Conservation (phyloP, 2,888 invertebrate species). For the Spilarctia lutea region DNA sequence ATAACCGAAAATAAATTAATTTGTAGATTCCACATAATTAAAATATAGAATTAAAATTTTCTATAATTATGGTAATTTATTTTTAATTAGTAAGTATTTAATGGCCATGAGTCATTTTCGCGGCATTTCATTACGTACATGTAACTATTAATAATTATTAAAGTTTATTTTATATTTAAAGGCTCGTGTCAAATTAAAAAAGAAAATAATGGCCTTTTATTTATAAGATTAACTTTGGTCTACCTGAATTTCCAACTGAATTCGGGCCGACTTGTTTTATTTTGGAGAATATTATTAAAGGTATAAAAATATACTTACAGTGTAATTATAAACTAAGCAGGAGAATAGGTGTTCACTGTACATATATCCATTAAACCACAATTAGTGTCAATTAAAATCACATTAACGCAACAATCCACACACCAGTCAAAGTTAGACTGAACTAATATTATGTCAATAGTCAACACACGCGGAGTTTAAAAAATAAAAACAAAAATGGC, state of each 20-base stretch:
- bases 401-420: conserved; percentile 44
- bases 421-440: conserved; percentile 62
- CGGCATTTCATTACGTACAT: background rate
- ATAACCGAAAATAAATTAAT: background rate
- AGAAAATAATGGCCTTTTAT: too few species aligned
- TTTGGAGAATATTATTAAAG: background rate
- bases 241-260: background rate
- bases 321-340: background rate
- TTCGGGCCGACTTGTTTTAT: background rate
- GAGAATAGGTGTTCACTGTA: background rate
- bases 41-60: background rate
- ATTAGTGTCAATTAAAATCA: conserved; percentile 19
- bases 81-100: too few species aligned
- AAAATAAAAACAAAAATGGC: conserved; percentile 59
- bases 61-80: background rate
- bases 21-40: background rate
- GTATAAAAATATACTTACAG: conserved; percentile 1
- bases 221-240: background rate
- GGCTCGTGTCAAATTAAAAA: background rate
- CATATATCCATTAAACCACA: conserved; percentile 30
- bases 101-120: background rate
- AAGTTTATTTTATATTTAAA: background rate
- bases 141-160: background rate
- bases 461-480: conserved; percentile 63
- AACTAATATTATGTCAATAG: conserved; percentile 55